Evolutionary conservation across 2,797 vertebrate species (phyloP).

Genomic region (Moxostoma hubbsi): DNA sequence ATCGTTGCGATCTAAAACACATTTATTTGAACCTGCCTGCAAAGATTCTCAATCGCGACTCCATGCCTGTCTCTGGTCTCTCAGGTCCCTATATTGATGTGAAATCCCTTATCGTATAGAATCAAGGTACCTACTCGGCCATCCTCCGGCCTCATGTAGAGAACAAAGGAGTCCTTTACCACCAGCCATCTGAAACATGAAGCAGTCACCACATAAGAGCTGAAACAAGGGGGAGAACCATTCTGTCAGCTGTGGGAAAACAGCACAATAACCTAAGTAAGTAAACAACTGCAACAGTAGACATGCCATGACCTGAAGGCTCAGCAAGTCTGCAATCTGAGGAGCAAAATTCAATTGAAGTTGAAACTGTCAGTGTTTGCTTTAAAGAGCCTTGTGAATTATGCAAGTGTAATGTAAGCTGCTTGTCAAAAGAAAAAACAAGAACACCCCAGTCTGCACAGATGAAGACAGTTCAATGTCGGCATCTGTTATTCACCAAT

Average conservation of each 20-base stretch:
- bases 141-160: constrained; percentile 72
- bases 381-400: constrained; percentile 61
- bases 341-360: constrained; percentile 48
- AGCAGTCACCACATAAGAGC: constrained; percentile 54
- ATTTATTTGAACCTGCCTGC: constrained; percentile 59
- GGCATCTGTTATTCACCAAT: constrained; percentile 56
- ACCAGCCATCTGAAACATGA: constrained; percentile 67
- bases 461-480: constrained; percentile 52
- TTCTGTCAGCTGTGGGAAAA: constrained; percentile 51
- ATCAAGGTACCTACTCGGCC: constrained; percentile 69
- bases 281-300: constrained; percentile 55
- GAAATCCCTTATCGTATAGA: constrained; percentile 74
- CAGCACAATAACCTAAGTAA: constrained; percentile 60
- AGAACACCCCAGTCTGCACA: constrained; percentile 39
- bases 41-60: constrained; percentile 69
- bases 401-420: constrained; percentile 58
- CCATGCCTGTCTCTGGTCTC: constrained; percentile 65
- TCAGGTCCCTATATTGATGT: constrained; percentile 72
- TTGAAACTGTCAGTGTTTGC: constrained; percentile 53
- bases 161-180: constrained; percentile 75
- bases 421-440: constrained; percentile 57
- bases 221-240: constrained; percentile 45
- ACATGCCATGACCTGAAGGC: constrained; percentile 36
- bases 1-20: neutral
- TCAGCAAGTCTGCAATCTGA: constrained; percentile 51